Evolutionary conservation across 2,797 vertebrate genomes (phyloP).

Genomic region (Halcyon smyrnensis): DNA sequence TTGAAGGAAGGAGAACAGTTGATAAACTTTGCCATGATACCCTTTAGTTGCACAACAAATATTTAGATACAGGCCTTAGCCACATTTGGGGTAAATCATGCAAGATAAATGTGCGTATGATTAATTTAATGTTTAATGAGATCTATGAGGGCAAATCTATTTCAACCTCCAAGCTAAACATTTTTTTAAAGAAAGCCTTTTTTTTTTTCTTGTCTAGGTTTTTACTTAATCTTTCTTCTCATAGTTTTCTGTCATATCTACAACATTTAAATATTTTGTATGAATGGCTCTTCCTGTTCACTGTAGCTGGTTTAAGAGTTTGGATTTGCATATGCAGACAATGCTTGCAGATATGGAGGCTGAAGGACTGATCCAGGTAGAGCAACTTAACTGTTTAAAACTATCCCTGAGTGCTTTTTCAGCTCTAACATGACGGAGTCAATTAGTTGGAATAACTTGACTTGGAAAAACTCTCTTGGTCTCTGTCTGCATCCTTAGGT

Average conservation of each 20-base stretch:
- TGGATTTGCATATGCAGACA: neutral
- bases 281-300: neutral
- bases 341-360: neutral
- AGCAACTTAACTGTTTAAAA: neutral
- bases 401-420: neutral
- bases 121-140: neutral
- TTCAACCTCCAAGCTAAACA: neutral
- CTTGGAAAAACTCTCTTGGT: neutral
- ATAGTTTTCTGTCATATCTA: neutral
- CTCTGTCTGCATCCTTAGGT: neutral
- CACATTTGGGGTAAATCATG: neutral
- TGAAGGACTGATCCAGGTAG: neutral
- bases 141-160: neutral
- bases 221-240: conserved; percentile 12
- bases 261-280: neutral
- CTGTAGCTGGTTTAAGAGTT: neutral
- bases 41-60: neutral
- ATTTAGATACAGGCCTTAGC: neutral
- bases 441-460: neutral
- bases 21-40: neutral
- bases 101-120: neutral
- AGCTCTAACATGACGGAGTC: neutral
- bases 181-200: too few species aligned
- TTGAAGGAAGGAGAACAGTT: neutral
- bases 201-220: neutral